phyloP scores from a whole-genome alignment of 2,888 invertebrate genomes.

The Pyrochroa serraticornis region DNA sequence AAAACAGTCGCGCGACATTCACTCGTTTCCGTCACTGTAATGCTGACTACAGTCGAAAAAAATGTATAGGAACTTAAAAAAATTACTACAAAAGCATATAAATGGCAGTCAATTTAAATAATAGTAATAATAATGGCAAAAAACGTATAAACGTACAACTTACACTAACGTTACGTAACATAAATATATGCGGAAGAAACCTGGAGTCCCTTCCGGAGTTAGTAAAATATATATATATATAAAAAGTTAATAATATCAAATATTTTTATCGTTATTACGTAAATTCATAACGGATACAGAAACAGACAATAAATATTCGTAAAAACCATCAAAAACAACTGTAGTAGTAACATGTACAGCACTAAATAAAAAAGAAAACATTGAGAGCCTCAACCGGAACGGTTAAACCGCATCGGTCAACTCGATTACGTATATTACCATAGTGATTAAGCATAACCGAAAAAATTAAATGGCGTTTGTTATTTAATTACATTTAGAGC shows the following conservation, averaged over 20 bases:
- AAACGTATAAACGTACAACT: slow-evolving; percentile 37
- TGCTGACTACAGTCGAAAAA: slow-evolving; percentile 26
- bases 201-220: slow-evolving; percentile 23
- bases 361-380: slow-evolving; percentile 22
- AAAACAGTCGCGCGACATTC: slow-evolving; percentile 16
- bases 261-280: slow-evolving; percentile 34
- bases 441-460: too few relatives aligned
- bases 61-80: slow-evolving; percentile 52
- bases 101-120: slow-evolving; percentile 50
- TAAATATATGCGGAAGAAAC: slow-evolving; percentile 16
- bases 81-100: slow-evolving; percentile 46
- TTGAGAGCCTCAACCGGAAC: slow-evolving; percentile 1
- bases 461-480: too few relatives aligned
- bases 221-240: slow-evolving; percentile 38
- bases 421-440: slow-evolving; percentile 12
- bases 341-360: slow-evolving; percentile 33
- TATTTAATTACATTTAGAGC: too few relatives aligned
- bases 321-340: slow-evolving; percentile 32
- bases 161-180: slow-evolving; percentile 28
- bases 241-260: slow-evolving; percentile 42
- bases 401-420: background rate
- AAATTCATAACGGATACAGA: slow-evolving; percentile 23
- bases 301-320: slow-evolving; percentile 35
- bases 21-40: slow-evolving; percentile 23
- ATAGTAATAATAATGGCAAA: slow-evolving; percentile 47